phyloP scores from a whole-genome alignment of 2,888 invertebrate species.

The Lasioglossum villosulum region DNA sequence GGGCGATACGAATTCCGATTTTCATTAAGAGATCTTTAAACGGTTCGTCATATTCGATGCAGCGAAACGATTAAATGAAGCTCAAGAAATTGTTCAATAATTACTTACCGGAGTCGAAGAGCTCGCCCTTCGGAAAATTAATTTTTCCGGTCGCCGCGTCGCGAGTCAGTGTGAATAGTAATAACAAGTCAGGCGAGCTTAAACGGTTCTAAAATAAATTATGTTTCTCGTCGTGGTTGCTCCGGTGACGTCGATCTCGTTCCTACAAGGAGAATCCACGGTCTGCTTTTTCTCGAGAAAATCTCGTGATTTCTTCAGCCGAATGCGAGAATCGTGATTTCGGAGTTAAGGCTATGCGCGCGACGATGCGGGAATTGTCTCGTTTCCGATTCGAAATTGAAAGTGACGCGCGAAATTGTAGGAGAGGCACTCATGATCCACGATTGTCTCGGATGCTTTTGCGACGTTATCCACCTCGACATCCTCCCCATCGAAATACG shows the following conservation, averaged over 20 bases:
- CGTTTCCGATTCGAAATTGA: constrained; percentile 5
- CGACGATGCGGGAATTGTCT: constrained; percentile 15
- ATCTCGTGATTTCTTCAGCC: constrained; percentile 11
- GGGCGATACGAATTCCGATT: neutral
- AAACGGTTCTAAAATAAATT: neutral
- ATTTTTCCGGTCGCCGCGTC: neutral
- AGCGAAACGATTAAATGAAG: neutral
- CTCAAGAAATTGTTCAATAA: neutral
- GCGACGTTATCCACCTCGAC: constrained; percentile 15
- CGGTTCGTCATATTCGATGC: neutral
- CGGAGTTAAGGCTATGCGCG: neutral
- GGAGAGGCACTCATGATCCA: neutral
- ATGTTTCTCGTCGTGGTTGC: neutral
- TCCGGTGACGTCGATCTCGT: neutral
- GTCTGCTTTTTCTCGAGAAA: neutral
- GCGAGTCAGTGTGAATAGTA: neutral
- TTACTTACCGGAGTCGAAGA: neutral
- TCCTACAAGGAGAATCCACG: neutral
- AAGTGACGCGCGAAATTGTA: neutral
- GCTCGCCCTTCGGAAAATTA: constrained; percentile 7
- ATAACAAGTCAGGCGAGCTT: neutral
- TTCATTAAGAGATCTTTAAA: neutral
- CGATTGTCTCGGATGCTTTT: neutral
- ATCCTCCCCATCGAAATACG: constrained; percentile 29
- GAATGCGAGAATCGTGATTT: neutral